Evolutionary conservation across 2,888 invertebrate genomes (phyloP).

Genomic region (Margaritifera margaritifera): DNA sequence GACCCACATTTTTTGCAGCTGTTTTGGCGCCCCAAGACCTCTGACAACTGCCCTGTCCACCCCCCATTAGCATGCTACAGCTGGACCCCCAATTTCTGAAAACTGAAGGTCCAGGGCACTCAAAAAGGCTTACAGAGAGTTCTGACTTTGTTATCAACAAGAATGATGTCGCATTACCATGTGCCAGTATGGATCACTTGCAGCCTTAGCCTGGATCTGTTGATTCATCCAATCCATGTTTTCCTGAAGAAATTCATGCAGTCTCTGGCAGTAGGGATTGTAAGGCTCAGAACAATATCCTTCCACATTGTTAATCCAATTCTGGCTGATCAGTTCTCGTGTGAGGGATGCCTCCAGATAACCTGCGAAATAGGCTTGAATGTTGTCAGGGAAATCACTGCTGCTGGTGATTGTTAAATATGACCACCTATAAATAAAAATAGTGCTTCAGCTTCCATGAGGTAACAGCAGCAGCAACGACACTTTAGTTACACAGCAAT

Average conservation of each 20-base stretch:
- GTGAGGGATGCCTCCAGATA: conserved; percentile 88
- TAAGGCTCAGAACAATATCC: conserved; percentile 75
- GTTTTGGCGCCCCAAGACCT: too few species aligned
- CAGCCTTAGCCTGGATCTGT: conserved; percentile 75
- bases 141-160: too few species aligned
- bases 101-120: too few species aligned
- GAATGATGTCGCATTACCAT: conserved; percentile 76
- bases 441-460: background rate
- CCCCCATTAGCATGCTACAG: too few species aligned
- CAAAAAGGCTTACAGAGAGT: too few species aligned
- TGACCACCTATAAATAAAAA: conserved; percentile 81
- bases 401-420: conserved; percentile 86
- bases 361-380: conserved; percentile 91
- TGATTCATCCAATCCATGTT: conserved; percentile 80
- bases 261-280: conserved; percentile 78
- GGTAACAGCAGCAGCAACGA: too few species aligned
- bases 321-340: conserved; percentile 82
- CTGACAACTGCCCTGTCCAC: too few species aligned
- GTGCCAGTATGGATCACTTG: conserved; percentile 85
- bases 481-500: too few species aligned
- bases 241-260: conserved; percentile 79
- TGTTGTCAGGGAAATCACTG: conserved; percentile 81
- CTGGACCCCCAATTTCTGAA: too few species aligned
- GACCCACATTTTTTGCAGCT: too few species aligned
- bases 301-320: conserved; percentile 83